Percentiles rank a stretch among this genome's conserved stretches.
These are phyloP conservation scores for Sebastes diploproa DNA, from an alignment of 2,797 vertebrate species.

Conservation along the genomic window DNA sequence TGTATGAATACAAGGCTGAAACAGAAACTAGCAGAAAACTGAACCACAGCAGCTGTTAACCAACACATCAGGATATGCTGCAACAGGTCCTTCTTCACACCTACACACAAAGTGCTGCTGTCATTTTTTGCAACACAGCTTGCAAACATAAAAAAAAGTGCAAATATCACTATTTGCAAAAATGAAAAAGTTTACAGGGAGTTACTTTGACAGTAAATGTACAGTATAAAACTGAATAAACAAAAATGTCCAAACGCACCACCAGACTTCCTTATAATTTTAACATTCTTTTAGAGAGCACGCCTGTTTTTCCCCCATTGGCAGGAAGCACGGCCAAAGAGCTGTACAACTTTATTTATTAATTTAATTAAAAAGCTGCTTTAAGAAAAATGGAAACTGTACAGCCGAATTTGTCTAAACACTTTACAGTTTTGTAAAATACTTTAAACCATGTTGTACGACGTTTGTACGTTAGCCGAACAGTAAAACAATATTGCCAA, in stretches of 20 bases:
- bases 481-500: background rate
- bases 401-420: accelerated
- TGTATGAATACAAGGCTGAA: background rate
- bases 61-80: background rate
- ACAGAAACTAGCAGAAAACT: background rate
- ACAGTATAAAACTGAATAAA: background rate
- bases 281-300: background rate
- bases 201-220: background rate
- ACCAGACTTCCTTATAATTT: background rate
- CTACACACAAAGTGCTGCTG: background rate
- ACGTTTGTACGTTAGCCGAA: background rate
- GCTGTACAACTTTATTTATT: background rate
- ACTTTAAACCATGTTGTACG: background rate
- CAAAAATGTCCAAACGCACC: background rate
- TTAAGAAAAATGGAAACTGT: background rate
- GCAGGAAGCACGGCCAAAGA: background rate
- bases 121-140: background rate
- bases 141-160: background rate
- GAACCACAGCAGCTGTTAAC: constrained; percentile 10
- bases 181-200: background rate
- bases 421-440: accelerated
- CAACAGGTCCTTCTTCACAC: background rate
- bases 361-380: background rate
- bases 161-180: background rate
- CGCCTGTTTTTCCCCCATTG: background rate